Conservation (phyloP, 2,888 invertebrate species). For the Phortica magna region DNA sequence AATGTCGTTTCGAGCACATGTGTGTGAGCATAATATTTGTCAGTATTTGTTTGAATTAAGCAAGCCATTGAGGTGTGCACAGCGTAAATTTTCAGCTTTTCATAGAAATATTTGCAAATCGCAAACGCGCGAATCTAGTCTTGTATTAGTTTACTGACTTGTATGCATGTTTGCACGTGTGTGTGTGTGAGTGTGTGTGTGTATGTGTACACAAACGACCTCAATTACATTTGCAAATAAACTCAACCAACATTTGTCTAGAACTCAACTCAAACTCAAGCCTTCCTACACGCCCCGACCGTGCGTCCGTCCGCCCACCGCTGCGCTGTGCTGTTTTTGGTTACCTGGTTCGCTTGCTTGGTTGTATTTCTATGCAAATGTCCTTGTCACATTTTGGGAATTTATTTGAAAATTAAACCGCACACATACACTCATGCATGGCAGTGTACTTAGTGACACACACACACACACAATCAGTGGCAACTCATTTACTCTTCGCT, state of each 20-base stretch:
- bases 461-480: slow-evolving; percentile 8
- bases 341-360: slow-evolving; percentile 15
- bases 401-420: slow-evolving; percentile 26
- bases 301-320: background rate
- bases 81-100: slow-evolving; percentile 31
- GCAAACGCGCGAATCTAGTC: slow-evolving; percentile 10
- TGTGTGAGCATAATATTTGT: slow-evolving; percentile 12
- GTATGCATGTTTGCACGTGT: background rate
- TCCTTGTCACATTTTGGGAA: slow-evolving; percentile 35
- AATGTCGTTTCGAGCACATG: slow-evolving; percentile 32
- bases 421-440: background rate
- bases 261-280: slow-evolving; percentile 44
- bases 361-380: slow-evolving; percentile 31
- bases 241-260: slow-evolving; percentile 68
- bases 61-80: slow-evolving; percentile 25
- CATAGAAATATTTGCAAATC: slow-evolving; percentile 31
- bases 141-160: slow-evolving; percentile 43
- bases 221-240: slow-evolving; percentile 61
- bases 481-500: slow-evolving; percentile 24
- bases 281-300: background rate
- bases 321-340: background rate
- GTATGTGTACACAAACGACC: slow-evolving; percentile 46
- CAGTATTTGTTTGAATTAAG: slow-evolving; percentile 26
- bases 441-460: slow-evolving; percentile 17
- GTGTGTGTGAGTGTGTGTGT: slow-evolving; percentile 21